Evolutionary conservation across 1,140 invertebrate species (phyloP).

Genomic region (Leptopilina clavipes): DNA sequence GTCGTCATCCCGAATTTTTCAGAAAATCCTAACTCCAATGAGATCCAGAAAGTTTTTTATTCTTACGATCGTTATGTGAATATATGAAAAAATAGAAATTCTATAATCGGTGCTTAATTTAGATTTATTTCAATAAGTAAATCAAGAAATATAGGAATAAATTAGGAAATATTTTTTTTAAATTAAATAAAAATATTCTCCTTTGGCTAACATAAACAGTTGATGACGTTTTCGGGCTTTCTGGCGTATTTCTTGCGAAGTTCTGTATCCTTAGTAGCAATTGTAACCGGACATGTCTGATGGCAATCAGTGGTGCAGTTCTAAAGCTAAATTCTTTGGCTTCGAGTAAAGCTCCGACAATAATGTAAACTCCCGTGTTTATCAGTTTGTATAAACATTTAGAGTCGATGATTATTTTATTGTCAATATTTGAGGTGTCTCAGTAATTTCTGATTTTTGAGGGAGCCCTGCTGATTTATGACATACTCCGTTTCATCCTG

Average conservation of each 20-base stretch:
- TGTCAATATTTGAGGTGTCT: constrained; percentile 97
- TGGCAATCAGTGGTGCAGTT: constrained; percentile 96
- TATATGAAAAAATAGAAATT: too few relatives aligned
- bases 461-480: constrained; percentile 98
- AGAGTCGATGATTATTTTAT: constrained; percentile 96
- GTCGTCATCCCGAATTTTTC: constrained; percentile 78
- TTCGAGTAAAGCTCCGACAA: constrained; percentile 96
- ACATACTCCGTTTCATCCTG: constrained; percentile 98
- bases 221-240: constrained; percentile 97
- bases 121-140: too few relatives aligned
- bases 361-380: constrained; percentile 97
- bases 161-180: too few relatives aligned
- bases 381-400: constrained; percentile 96
- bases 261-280: constrained; percentile 97
- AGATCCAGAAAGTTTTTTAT: constrained; percentile 93
- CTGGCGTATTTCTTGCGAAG: constrained; percentile 97
- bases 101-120: too few relatives aligned
- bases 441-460: constrained; percentile 97
- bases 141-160: too few relatives aligned
- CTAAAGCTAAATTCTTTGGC: constrained; percentile 99
- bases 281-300: constrained; percentile 99
- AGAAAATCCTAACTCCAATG: constrained; percentile 94
- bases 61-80: constrained; percentile 93
- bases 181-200: constrained; percentile 78
- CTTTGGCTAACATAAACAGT: constrained; percentile 98